Conservation (phyloP, 2,888 invertebrate genomes). For the Ernsta delagoae region DNA sequence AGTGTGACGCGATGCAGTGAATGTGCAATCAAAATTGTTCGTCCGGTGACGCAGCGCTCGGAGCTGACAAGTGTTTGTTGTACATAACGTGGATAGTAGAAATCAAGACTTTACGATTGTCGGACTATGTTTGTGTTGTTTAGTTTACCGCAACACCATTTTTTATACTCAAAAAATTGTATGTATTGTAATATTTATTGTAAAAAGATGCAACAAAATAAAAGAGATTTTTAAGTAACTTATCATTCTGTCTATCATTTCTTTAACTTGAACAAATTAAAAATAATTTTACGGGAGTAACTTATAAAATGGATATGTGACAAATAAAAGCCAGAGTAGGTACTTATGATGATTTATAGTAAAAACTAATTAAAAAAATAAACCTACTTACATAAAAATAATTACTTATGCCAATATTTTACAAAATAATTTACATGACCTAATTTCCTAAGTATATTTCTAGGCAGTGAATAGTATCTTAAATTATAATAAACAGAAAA, state of each 20-base stretch:
- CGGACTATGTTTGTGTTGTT: slow-evolving; percentile 72
- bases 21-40: slow-evolving; percentile 70
- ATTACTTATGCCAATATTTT: slow-evolving; percentile 61
- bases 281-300: neutral
- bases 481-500: slow-evolving; percentile 32
- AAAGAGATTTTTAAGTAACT: slow-evolving; percentile 79
- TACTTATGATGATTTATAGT: slow-evolving; percentile 36
- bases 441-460: slow-evolving; percentile 52
- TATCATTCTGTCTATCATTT: slow-evolving; percentile 40
- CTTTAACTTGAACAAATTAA: slow-evolving; percentile 1
- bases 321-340: slow-evolving; percentile 20
- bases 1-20: slow-evolving; percentile 65
- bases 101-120: slow-evolving; percentile 72
- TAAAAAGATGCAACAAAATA: slow-evolving; percentile 79
- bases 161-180: slow-evolving; percentile 71
- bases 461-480: slow-evolving; percentile 64
- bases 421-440: slow-evolving; percentile 73
- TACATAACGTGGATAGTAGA: slow-evolving; percentile 60
- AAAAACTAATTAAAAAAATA: slow-evolving; percentile 48
- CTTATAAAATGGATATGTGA: neutral
- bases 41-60: slow-evolving; percentile 54
- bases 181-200: slow-evolving; percentile 74
- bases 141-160: slow-evolving; percentile 71
- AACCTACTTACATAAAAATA: slow-evolving; percentile 48
- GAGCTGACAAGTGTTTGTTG: slow-evolving; percentile 66